phyloP scores from a whole-genome alignment of 2,113 vertebrate species.

The Genyomyrus donnyi region DNA sequence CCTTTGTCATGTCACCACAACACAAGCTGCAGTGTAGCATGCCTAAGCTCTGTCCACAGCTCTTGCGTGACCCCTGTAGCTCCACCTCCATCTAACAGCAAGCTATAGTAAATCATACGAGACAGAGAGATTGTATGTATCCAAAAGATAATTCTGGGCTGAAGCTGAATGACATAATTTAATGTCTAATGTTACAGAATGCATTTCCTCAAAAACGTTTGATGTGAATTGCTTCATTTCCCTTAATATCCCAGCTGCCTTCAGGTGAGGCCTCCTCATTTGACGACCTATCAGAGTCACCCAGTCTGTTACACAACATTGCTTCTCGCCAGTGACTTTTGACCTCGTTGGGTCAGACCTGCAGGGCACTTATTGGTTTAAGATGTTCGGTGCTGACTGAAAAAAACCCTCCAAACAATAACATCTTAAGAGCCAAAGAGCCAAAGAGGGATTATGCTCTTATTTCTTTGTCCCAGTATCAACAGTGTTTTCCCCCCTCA shows the following conservation, averaged over 20 bases:
- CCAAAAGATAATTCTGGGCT: not conserved
- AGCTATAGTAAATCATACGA: not conserved
- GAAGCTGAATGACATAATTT: not conserved
- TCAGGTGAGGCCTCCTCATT: not conserved
- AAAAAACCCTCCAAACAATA: not conserved
- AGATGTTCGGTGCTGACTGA: not conserved
- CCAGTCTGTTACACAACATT: not conserved
- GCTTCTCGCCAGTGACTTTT: not conserved
- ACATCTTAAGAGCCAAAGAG: constrained; percentile 33
- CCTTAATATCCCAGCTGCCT: not conserved
- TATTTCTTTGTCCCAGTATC: constrained; percentile 42
- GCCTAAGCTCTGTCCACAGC: not conserved
- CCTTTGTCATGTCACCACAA: not conserved
- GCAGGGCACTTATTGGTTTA: not conserved
- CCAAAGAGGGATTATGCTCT: constrained; percentile 45
- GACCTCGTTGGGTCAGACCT: not conserved
- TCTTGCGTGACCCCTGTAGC: not conserved
- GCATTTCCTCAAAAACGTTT: not conserved
- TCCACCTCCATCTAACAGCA: not conserved
- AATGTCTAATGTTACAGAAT: not conserved
- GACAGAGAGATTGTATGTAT: not conserved
- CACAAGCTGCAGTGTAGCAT: too few relatives aligned
- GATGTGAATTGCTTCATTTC: not conserved
- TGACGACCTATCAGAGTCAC: not conserved
- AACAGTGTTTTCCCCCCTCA: constrained; percentile 41